A percentile compares a stretch with the other conserved stretches of the same genome.
Evolutionary conservation across 2,888 invertebrate genomes (phyloP).

Genomic region (Periphyllus acericola): DNA sequence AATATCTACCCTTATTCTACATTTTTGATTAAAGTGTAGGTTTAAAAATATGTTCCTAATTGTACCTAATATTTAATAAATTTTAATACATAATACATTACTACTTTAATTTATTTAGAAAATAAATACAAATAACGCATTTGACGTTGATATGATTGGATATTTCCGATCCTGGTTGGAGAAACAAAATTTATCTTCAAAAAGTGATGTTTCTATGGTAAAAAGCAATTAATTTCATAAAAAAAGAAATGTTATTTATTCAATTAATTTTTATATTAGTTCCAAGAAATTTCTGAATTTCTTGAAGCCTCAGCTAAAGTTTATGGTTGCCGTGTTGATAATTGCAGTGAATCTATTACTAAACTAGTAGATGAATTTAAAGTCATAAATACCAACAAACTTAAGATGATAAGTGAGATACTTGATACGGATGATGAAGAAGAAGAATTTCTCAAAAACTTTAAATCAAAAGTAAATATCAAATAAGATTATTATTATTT

Average conservation of each 20-base stretch:
- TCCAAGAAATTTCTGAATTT: slow-evolving; percentile 37
- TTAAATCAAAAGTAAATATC: slow-evolving; percentile 3
- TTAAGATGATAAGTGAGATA: no score
- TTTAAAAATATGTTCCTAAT: not conserved
- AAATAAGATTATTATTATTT: not conserved
- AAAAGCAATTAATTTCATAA: not conserved
- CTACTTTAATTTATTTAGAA: slow-evolving; percentile 42
- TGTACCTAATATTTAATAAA: no score
- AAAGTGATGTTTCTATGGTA: not conserved
- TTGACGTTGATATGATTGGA: slow-evolving; percentile 48
- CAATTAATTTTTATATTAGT: slow-evolving; percentile 22
- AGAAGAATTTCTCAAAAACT: not conserved
- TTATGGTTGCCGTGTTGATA: slow-evolving; percentile 37
- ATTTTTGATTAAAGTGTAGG: no score
- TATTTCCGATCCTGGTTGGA: slow-evolving; percentile 20
- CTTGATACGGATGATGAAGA: not conserved
- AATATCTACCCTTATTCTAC: no score
- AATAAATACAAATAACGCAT: slow-evolving; percentile 37
- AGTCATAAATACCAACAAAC: not conserved
- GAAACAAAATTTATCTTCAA: not conserved
- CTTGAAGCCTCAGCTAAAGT: slow-evolving; percentile 31
- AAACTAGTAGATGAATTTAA: slow-evolving; percentile 24
- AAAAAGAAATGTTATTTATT: not conserved
- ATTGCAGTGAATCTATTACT: not conserved
- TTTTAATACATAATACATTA: no score